Base-by-base conservation (phyloP, 2,113 vertebrate genomes). In the Tricholaema leucomelas region DNA sequence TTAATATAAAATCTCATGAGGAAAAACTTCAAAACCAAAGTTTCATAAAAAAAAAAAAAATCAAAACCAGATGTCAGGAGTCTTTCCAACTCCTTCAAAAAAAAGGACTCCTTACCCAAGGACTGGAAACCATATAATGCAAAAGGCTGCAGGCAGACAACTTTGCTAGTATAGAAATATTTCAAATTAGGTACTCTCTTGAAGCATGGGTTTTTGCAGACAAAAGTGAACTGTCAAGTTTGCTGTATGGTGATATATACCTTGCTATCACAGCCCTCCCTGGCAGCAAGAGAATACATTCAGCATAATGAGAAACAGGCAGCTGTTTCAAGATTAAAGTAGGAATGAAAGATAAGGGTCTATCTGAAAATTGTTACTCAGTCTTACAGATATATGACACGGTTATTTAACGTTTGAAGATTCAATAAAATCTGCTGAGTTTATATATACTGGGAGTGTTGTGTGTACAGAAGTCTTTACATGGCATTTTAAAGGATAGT, bases 311-410 rank as follows among this genome's bases (percentile, higher is more conserved):
- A 75, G 65, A 84, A 90, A 76, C 8, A 90, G 76, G 80, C 85
- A 90, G 54, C 73, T 90, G 15, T 81, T 95, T 85, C 83, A 81
- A 87, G 69, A 89, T 87, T 74, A 81, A 87, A 75, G 14, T 50
- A 28, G 84, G 92, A 91, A 81, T 81, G 56, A 86, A 83, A 88
- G 31, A 8, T 70, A 81, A 50, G 9, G 77, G 14, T 69, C 5
- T 33, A 70, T 73, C 31, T 76, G 28, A 80, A 95, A 91, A 66
- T 19, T 59, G 24, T 73, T 89, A 46, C 28, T 75, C 24, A 31
- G 15, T 63, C 30, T 77, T 61, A 66, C 7, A 60, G 17, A 80
- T 67, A 77, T 28, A 61, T 24, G 8, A 3, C 36, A 89, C 28
- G 12, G 16, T 74, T 85, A 15, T 76, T 73, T 70, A 80, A 63